Evolutionary conservation across 2,888 invertebrate species (phyloP), one percentile per base, ranked within the genome.

Genomic region (Allophyes oxyacanthae): DNA sequence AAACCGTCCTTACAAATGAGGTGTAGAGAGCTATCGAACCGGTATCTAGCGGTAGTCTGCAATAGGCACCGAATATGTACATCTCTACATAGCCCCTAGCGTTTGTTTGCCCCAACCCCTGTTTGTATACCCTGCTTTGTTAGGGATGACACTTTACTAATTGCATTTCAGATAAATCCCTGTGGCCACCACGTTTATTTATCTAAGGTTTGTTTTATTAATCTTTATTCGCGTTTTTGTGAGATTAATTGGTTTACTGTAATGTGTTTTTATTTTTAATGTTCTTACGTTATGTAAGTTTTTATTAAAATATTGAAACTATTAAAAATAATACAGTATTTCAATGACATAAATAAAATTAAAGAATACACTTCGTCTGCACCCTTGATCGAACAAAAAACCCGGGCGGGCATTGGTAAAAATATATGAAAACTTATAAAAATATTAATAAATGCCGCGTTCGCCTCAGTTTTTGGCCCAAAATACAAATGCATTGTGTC

Each of bases 121-220:
- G 64, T 59, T 64, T 64, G 43, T 45, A 20, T 32, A 69, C 52
- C 52, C 44, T 43, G 58, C 40, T 69, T 59, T 59, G 65, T 53
- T 57, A 56, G 26, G 26, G 50, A n/a, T 64, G 67, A 70, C 70
- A 69, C 50, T 67, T 59, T 64, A 54, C 70, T 67, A 70, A 67
- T 67, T 67, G 70, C 64, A 64, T 64, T 69, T 59, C 48, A 53
- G 42, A 38, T 64, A 46, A 59, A 69, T 49, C 70, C 64, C 38
- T 4, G 11, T 14, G 36, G 49, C 25, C 37, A 41, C 43, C 52
- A 37, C 36, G 64, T 38, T 51, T 56, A 57, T 55, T 41, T 64
- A 20, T 63, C 28, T 46, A 41, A 33, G 36, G 34, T 41, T 14
- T 26, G 26, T 37, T 51, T 56, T 33, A 46, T 55, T 34, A n/a